phyloP scores from a whole-genome alignment of 2,113 vertebrate genomes.

The Salvelinus sp. region DNA sequence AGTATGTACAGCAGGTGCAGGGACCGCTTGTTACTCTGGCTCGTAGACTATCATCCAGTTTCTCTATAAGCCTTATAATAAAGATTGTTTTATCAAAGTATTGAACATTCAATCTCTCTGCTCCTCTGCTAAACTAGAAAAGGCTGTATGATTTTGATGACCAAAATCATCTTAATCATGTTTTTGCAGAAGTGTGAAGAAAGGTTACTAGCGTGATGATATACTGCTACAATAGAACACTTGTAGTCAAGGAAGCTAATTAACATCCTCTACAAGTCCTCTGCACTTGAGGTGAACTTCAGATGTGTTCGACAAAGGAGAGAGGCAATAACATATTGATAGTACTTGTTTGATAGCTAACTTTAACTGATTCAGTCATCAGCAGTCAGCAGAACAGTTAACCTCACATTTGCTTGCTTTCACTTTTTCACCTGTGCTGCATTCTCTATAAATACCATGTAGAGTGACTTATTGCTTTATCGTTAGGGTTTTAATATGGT shows the following conservation, averaged over 20 bases:
- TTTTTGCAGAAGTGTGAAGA: neutral
- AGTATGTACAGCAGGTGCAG: too few relatives aligned
- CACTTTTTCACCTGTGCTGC: neutral
- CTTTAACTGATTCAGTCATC: slow-evolving; percentile 15
- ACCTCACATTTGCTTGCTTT: slow-evolving; percentile 37
- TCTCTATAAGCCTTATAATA: too few relatives aligned
- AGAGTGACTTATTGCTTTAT: slow-evolving; percentile 12
- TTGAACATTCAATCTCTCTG: neutral
- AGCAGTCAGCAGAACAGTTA: slow-evolving; percentile 49
- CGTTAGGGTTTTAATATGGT: neutral
- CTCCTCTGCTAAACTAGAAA: neutral
- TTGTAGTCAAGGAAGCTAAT: slow-evolving; percentile 17
- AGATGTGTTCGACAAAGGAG: slow-evolving; percentile 35
- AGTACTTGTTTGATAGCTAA: slow-evolving; percentile 25
- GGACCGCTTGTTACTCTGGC: neutral
- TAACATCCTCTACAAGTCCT: slow-evolving; percentile 35
- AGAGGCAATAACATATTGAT: slow-evolving; percentile 57
- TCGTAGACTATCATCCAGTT: too few relatives aligned
- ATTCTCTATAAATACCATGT: slow-evolving; percentile 11
- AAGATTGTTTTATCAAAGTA: neutral
- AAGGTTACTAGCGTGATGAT: slow-evolving; percentile 1
- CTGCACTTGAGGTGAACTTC: slow-evolving; percentile 39
- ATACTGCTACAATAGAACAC: slow-evolving; percentile 27
- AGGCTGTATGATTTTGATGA: neutral
- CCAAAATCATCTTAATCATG: neutral